Percentiles rank a stretch among this genome's conserved stretches.
These are phyloP conservation scores for Meloidogyne hapla DNA, from an alignment of 1,140 invertebrate genomes.

Conservation along the genomic window DNA sequence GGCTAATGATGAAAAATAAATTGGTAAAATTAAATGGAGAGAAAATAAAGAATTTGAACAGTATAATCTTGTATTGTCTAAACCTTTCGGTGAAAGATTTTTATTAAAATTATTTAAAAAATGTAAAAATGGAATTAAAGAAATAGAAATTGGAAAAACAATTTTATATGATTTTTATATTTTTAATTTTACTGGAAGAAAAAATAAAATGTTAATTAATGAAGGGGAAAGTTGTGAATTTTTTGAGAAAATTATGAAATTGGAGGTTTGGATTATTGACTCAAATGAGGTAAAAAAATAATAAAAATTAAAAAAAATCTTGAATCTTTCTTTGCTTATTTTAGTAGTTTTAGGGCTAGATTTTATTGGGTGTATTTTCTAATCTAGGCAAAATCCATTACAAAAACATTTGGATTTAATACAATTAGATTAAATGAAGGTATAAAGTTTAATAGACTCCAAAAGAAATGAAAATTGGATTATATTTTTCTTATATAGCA, in stretches of 20 bases:
- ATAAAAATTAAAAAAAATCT: no score
- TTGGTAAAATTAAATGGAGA: not conserved
- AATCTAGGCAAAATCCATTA: no score
- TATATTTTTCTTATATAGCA: no score
- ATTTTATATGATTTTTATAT: constrained; percentile 4
- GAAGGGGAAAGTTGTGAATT: not conserved
- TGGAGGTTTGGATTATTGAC: not conserved
- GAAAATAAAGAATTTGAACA: not conserved
- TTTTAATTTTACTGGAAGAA: not conserved
- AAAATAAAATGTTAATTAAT: not conserved
- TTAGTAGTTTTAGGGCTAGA: no score
- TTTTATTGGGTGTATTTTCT: no score
- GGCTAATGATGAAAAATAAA: no score
- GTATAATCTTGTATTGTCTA: not conserved
- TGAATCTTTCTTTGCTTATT: no score
- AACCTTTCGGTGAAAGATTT: not conserved
- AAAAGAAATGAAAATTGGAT: no score
- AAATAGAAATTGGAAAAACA: not conserved
- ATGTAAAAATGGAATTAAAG: not conserved
- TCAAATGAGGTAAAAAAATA: not conserved
- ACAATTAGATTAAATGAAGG: no score
- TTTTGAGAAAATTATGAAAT: not conserved
- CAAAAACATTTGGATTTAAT: no score
- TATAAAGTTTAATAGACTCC: no score
- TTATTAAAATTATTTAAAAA: not conserved